Conservation (phyloP, 2,797 vertebrate genomes). For the Salmo trutta region DNA sequence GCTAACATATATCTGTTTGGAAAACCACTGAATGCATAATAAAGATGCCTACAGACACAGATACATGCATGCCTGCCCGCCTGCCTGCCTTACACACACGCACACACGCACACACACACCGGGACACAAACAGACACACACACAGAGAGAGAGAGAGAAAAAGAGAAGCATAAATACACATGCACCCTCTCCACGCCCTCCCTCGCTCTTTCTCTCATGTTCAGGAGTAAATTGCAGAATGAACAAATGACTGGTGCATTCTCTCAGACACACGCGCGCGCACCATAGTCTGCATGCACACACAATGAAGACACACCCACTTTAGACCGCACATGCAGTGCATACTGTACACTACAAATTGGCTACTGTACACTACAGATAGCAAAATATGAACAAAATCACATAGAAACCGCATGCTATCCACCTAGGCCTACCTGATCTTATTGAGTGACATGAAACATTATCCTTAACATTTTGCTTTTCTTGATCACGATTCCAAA, state of each 20-base stretch:
- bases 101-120: background rate
- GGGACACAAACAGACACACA: background rate
- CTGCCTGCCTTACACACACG: background rate
- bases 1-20: background rate
- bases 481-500: slow-evolving; percentile 2
- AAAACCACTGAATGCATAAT: background rate
- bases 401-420: background rate
- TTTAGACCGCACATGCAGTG: background rate
- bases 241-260: background rate
- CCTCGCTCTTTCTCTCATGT: background rate
- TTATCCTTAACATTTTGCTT: slow-evolving; percentile 5
- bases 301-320: slow-evolving; percentile 4
- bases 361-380: background rate
- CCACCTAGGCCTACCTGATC: slow-evolving; percentile 10
- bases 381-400: background rate
- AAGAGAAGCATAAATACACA: background rate
- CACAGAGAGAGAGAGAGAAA: background rate
- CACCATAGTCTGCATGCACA: background rate
- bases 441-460: background rate
- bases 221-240: background rate
- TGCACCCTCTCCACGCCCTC: background rate
- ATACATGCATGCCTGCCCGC: background rate
- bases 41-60: background rate
- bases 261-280: background rate
- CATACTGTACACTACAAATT: background rate